A percentile compares a stretch with the other conserved stretches of the same genome.
Evolutionary conservation across 2,888 invertebrate genomes (phyloP).

Genomic region (Cremastinae sp.): DNA sequence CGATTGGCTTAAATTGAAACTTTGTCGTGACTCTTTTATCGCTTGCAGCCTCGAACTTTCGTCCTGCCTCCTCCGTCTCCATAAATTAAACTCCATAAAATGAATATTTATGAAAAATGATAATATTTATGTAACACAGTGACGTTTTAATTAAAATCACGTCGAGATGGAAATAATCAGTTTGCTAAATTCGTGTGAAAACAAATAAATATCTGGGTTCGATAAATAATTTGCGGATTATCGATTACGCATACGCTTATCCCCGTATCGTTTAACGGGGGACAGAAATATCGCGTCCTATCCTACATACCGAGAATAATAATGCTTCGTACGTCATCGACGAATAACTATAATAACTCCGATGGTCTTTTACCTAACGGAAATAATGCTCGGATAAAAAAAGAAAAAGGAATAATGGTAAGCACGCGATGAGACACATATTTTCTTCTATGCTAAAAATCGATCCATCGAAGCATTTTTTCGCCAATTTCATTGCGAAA

Average conservation of each 20-base stretch:
- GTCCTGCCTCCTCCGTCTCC: background rate
- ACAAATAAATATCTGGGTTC: background rate
- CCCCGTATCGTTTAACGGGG: background rate
- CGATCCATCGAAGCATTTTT: too few species aligned
- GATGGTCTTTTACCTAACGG: constrained; percentile 42
- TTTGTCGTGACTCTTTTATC: background rate
- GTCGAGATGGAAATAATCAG: constrained; percentile 66
- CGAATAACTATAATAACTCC: constrained; percentile 34
- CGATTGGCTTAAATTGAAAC: background rate
- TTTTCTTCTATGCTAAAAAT: background rate
- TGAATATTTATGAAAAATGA: constrained; percentile 72
- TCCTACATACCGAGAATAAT: constrained; percentile 45
- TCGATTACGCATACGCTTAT: constrained; percentile 4
- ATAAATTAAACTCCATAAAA: constrained; percentile 14
- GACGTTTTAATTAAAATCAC: constrained; percentile 74
- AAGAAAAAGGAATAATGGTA: constrained; percentile 35
- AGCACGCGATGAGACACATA: constrained; percentile 37
- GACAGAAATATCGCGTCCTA: constrained; percentile 27
- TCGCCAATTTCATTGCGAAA: background rate
- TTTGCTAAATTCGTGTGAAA: constrained; percentile 5
- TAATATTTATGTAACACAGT: constrained; percentile 74
- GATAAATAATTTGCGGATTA: constrained; percentile 10
- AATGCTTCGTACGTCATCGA: constrained; percentile 53
- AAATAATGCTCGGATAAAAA: constrained; percentile 57
- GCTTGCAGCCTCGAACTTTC: constrained; percentile 19